These are phyloP conservation scores for Semibalanus balanoides DNA, from an alignment of 1,140 invertebrate species.

Conservation along the genomic window DNA sequence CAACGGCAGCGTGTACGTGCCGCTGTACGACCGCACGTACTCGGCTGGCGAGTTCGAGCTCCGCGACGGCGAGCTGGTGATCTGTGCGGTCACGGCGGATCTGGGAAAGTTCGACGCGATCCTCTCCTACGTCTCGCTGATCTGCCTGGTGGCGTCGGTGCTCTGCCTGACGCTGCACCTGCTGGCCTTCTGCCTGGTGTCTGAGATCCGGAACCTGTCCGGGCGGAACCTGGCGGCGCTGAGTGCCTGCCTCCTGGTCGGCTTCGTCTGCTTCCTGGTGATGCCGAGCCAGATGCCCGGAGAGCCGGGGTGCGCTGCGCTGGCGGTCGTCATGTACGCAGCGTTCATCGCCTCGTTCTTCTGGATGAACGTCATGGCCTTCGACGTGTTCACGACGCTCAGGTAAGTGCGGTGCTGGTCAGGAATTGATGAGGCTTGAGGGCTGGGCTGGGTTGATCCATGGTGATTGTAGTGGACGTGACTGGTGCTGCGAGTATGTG, in stretches of 20 bases:
- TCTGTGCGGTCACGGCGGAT: slow-evolving; percentile 20
- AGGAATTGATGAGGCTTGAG: too few relatives aligned
- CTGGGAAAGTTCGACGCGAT: slow-evolving; percentile 30
- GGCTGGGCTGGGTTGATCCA: too few relatives aligned
- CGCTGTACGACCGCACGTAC: slow-evolving; percentile 21
- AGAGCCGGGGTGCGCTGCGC: slow-evolving; percentile 27
- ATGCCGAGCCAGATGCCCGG: slow-evolving; percentile 17
- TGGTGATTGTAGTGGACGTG: too few relatives aligned
- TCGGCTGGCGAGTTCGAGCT: slow-evolving; percentile 24
- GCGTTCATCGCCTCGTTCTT: slow-evolving; percentile 86
- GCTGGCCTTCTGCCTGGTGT: slow-evolving; percentile 29
- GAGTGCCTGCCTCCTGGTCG: slow-evolving; percentile 31
- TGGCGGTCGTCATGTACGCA: slow-evolving; percentile 75
- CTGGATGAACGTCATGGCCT: slow-evolving; percentile 90
- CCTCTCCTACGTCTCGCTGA: slow-evolving; percentile 32
- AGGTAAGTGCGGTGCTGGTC: too few relatives aligned
- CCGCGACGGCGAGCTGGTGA: slow-evolving; percentile 18
- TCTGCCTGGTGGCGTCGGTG: slow-evolving; percentile 33
- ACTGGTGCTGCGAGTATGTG: too few relatives aligned
- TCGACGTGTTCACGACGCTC: slow-evolving; percentile 85
- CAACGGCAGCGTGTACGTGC: slow-evolving; percentile 23
- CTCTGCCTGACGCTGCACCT: slow-evolving; percentile 35
- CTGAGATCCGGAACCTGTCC: slow-evolving; percentile 35
- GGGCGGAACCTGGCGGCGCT: slow-evolving; percentile 37
- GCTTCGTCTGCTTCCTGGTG: slow-evolving; percentile 33